These are phyloP conservation scores for Saccostrea cuccullata DNA, from an alignment of 1,140 invertebrate genomes.

Conservation along the genomic window DNA sequence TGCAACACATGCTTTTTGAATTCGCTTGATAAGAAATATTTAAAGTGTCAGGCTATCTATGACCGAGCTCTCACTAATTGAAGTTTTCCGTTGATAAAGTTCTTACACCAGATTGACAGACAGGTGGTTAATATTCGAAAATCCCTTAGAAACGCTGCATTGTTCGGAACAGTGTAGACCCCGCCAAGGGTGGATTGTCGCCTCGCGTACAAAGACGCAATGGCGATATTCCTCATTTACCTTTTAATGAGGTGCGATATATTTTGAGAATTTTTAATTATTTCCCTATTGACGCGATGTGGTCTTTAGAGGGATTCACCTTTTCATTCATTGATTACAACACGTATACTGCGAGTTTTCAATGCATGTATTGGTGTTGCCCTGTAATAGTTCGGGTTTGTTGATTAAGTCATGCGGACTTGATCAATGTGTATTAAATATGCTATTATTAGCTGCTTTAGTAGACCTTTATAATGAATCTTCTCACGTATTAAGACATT, in stretches of 20 bases:
- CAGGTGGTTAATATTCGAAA: neutral
- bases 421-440: neutral
- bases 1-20: too few species aligned
- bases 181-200: neutral
- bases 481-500: neutral
- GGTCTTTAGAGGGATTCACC: neutral
- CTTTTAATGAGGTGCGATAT: conserved; percentile 27
- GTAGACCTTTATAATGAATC: neutral
- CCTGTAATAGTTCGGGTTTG: neutral
- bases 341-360: neutral
- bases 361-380: neutral
- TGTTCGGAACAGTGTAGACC: neutral
- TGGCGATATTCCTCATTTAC: conserved; percentile 5
- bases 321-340: neutral
- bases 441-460: neutral
- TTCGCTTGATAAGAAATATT: neutral
- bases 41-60: conserved; percentile 16
- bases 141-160: neutral
- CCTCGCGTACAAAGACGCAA: neutral
- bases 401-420: neutral
- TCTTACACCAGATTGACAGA: conserved; percentile 22
- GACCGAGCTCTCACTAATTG: neutral
- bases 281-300: neutral
- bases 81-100: conserved; percentile 25
- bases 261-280: neutral